These are phyloP conservation scores for Chelonus formosanus DNA, from an alignment of 2,888 invertebrate genomes.

Conservation along the genomic window DNA sequence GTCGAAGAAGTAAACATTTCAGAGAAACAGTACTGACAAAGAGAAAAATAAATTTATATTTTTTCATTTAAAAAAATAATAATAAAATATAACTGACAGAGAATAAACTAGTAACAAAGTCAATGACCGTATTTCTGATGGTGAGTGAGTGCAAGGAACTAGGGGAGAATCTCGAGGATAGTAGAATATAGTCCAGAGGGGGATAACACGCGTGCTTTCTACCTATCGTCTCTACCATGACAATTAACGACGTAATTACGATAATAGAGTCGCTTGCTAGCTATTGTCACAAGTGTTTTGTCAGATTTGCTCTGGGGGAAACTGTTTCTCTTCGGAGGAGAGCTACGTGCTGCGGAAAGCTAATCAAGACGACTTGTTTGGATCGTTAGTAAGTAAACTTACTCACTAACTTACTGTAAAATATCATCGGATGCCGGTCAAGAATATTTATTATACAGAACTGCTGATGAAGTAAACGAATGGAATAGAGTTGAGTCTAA, in stretches of 20 bases:
- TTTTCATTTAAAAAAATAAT: too few relatives aligned
- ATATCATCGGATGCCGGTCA: slow-evolving; percentile 4
- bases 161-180: neutral
- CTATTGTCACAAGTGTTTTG: slow-evolving; percentile 21
- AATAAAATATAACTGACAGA: too few relatives aligned
- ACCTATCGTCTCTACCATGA: slow-evolving; percentile 10
- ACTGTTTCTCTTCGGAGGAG: neutral
- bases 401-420: neutral
- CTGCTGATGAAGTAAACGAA: neutral
- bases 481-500: too few relatives aligned
- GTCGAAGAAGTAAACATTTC: too few relatives aligned
- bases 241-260: slow-evolving; percentile 28
- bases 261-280: slow-evolving; percentile 21
- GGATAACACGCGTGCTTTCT: slow-evolving; percentile 6
- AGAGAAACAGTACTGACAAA: too few relatives aligned
- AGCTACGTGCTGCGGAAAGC: slow-evolving; percentile 17
- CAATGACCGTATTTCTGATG: too few relatives aligned
- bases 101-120: too few relatives aligned
- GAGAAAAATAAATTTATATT: too few relatives aligned
- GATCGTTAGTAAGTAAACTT: slow-evolving; percentile 10
- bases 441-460: slow-evolving; percentile 6
- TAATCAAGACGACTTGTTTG: slow-evolving; percentile 27
- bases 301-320: slow-evolving; percentile 13
- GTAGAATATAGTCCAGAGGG: neutral
- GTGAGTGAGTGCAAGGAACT: too few relatives aligned